Evolutionary conservation across 2,888 invertebrate genomes (phyloP).

Genomic region (Apamea epomidion): DNA sequence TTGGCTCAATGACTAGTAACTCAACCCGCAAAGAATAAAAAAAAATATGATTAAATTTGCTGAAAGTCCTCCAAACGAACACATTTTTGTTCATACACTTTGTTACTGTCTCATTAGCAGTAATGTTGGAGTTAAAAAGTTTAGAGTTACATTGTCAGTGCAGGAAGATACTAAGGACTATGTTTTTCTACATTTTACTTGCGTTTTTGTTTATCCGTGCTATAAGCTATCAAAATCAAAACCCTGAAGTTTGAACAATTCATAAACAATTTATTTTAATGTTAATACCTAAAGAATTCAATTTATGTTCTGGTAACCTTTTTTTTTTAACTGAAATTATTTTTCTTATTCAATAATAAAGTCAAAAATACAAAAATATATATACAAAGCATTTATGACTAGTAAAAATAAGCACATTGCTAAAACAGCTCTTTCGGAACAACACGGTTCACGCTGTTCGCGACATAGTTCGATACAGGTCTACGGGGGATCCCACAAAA

Average conservation of each 20-base stretch:
- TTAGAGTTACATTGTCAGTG: too few relatives aligned
- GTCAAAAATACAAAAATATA: constrained; percentile 85
- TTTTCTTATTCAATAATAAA: constrained; percentile 81
- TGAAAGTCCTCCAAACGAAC: too few relatives aligned
- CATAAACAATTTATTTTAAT: constrained; percentile 81
- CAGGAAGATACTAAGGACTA: background rate
- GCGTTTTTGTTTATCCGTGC: background rate
- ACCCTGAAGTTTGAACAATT: constrained; percentile 72
- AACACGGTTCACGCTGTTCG: constrained; percentile 73
- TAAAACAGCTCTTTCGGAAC: constrained; percentile 76
- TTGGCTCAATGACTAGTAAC: too few relatives aligned
- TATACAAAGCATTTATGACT: constrained; percentile 89
- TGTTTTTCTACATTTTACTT: background rate
- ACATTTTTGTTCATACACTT: too few relatives aligned
- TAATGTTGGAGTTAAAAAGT: too few relatives aligned
- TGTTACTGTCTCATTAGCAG: too few relatives aligned
- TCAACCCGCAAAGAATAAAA: too few relatives aligned
- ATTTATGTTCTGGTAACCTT: constrained; percentile 72
- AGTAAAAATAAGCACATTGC: constrained; percentile 87
- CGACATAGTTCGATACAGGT: constrained; percentile 79
- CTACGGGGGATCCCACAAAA: constrained; percentile 81
- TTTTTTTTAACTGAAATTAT: constrained; percentile 80
- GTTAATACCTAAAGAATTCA: constrained; percentile 78
- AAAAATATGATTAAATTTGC: too few relatives aligned
- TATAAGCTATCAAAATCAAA: constrained; percentile 69